Evolutionary conservation across 2,888 invertebrate species (phyloP), one percentile per base, ranked within the genome.

Genomic region (Meteorus colon): DNA sequence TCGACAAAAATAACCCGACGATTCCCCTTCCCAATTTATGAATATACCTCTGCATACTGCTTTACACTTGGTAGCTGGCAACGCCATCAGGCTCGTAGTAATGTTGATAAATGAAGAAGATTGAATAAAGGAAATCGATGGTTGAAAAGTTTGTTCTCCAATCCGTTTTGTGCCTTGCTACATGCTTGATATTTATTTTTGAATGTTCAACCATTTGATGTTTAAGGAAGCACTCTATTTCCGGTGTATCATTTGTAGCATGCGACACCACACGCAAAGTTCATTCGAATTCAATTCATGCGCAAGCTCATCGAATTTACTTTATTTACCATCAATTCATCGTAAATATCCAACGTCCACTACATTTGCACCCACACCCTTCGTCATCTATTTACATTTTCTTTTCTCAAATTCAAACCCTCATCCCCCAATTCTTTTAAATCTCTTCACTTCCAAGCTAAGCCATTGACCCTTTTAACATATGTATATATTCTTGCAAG

Each of bases 221-320:
- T 65, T 69, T 65, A 78, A 81, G 84, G 83, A 86, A 86, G 81
- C 84, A 83, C 84, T 24, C 24, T 84, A 84, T 85, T 86, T 86
- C 86, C 84, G 84, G 83, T 84, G 77, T 75, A 60, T 62, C 3
- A 81, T 80, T 71, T 77, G 63, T 76, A 75, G 74, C 62, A 76
- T 48, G 8, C 62, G 48, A 60, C 16, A 62, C 67, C 60, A 24
- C 55, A 48, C 24, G 24, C 24, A 24, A 24, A 24, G 24, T 1
- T 24, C 24, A 24, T 24, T 1, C 24, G 24, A 24, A 24, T 24
- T 24, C 0, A 24, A 24, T 24, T 24, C 24, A 24, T 24, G 24
- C 14, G 45, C 45, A 45, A 45, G 10, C 14, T 45, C 10, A 45
- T 45, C 14, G 1, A 14, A 14, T 45, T 1, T 45, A 10, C 45